phyloP scores from a whole-genome alignment of 2,888 invertebrate species.

The Sesia bembeciformis region DNA sequence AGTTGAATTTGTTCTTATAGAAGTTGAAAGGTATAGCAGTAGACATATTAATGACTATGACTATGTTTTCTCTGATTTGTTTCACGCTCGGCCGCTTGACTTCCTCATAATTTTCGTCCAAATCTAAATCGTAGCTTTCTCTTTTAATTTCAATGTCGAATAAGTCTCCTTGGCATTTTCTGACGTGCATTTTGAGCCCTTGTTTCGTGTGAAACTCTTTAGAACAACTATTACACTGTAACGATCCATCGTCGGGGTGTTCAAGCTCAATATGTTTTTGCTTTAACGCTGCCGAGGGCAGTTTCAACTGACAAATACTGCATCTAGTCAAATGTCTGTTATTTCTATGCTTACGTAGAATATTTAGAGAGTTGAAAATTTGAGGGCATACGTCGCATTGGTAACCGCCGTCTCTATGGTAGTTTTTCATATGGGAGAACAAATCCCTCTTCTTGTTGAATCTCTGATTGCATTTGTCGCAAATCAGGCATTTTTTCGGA shows the following conservation, averaged over 20 bases:
- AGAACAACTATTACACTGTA: slow-evolving; percentile 50
- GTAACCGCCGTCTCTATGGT: slow-evolving; percentile 61
- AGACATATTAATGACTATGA: slow-evolving; percentile 59
- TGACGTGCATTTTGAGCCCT: slow-evolving; percentile 52
- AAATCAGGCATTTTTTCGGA: slow-evolving; percentile 58
- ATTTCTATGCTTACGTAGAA: slow-evolving; percentile 50
- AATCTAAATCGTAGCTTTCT: slow-evolving; percentile 46
- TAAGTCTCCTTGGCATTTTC: slow-evolving; percentile 49
- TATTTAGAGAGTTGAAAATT: slow-evolving; percentile 49
- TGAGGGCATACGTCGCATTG: slow-evolving; percentile 52
- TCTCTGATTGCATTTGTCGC: slow-evolving; percentile 57
- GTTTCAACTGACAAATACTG: slow-evolving; percentile 45
- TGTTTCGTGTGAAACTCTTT: slow-evolving; percentile 62
- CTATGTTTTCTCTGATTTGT: slow-evolving; percentile 56
- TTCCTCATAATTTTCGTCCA: slow-evolving; percentile 43
- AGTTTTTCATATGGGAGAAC: slow-evolving; percentile 62
- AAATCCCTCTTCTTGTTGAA: slow-evolving; percentile 59
- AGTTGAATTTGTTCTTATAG: slow-evolving; percentile 63
- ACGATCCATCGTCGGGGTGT: slow-evolving; percentile 55
- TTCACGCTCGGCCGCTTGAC: slow-evolving; percentile 52
- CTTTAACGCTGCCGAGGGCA: slow-evolving; percentile 53
- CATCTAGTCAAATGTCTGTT: slow-evolving; percentile 56
- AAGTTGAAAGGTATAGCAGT: slow-evolving; percentile 66
- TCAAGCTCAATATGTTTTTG: slow-evolving; percentile 56
- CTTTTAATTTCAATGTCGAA: slow-evolving; percentile 40